Conservation (phyloP, 2,888 invertebrate species). For the Aleiodes leptofemur region DNA sequence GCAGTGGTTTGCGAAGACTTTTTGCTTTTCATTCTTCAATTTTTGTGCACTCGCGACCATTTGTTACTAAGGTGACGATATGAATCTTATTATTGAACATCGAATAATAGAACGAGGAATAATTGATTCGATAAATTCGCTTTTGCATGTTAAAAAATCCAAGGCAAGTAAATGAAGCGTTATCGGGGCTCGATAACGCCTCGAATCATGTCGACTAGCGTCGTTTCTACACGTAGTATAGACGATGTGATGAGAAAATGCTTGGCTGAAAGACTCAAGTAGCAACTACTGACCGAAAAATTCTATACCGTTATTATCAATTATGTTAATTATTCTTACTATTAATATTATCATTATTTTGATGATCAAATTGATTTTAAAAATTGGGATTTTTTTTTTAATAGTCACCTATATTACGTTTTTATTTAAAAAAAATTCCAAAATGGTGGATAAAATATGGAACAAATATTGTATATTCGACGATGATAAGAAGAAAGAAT, state of each 20-base stretch:
- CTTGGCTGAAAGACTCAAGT: constrained; percentile 17
- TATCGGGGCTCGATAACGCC: constrained; percentile 46
- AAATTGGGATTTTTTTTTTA: too few species aligned
- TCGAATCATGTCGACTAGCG: constrained; percentile 36
- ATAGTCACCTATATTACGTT: background rate
- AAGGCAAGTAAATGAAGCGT: constrained; percentile 15
- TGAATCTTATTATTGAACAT: too few species aligned
- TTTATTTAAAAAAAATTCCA: background rate
- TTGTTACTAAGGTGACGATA: too few species aligned
- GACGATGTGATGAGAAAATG: background rate
- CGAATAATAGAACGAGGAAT: background rate
- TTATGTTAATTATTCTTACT: too few species aligned
- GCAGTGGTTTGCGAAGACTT: too few species aligned
- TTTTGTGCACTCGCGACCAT: too few species aligned
- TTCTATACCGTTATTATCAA: background rate
- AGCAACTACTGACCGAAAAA: constrained; percentile 25
- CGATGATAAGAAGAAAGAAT: constrained; percentile 19
- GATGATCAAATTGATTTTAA: too few species aligned
- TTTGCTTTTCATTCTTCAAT: too few species aligned
- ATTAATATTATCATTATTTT: too few species aligned
- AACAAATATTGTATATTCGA: background rate
- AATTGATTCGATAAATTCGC: background rate
- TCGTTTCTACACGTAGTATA: constrained; percentile 35
- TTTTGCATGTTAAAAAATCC: background rate
- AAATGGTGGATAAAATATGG: background rate